Percentiles rank a stretch among this genome's conserved stretches.
phyloP scores from a whole-genome alignment of 2,113 vertebrate species.

The Lampris incognitus region DNA sequence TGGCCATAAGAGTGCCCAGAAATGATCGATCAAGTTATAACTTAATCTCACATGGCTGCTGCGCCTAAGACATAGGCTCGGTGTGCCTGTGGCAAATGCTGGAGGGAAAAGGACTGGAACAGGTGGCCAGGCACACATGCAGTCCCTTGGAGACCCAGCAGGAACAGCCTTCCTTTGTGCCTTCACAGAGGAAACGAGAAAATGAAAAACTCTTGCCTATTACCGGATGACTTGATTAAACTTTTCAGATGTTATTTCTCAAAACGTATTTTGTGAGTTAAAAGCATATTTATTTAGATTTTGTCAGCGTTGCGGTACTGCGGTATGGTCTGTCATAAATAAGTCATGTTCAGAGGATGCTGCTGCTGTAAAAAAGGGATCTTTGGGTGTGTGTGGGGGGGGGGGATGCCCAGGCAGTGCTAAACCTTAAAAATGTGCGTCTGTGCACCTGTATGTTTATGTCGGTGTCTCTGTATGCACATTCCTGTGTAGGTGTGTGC shows the following conservation, averaged over 20 bases:
- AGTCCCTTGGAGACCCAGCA: slow-evolving; percentile 45
- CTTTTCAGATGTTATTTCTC: slow-evolving; percentile 9
- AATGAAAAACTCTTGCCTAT: slow-evolving; percentile 21
- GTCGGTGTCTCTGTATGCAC: neutral
- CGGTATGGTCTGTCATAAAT: slow-evolving; percentile 25
- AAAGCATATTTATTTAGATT: slow-evolving; percentile 45
- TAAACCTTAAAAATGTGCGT: neutral
- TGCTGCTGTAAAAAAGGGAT: slow-evolving; percentile 2
- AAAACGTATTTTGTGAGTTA: slow-evolving; percentile 33
- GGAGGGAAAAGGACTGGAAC: slow-evolving; percentile 47
- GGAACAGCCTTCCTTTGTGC: slow-evolving; percentile 45
- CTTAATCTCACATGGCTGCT: slow-evolving; percentile 20
- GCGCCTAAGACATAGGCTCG: slow-evolving; percentile 20
- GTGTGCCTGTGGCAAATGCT: slow-evolving; percentile 47
- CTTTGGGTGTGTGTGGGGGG: slow-evolving; percentile 10
- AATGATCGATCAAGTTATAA: slow-evolving; percentile 21
- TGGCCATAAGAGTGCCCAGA: slow-evolving; percentile 19
- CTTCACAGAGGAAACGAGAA: slow-evolving; percentile 43
- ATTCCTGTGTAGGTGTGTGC: slow-evolving; percentile 15
- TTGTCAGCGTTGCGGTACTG: neutral
- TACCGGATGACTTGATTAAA: slow-evolving; percentile 23
- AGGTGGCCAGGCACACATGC: slow-evolving; percentile 58
- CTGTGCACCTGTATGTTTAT: neutral
- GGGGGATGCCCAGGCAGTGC: neutral
- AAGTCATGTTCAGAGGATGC: slow-evolving; percentile 14